Evolutionary conservation across 2,888 invertebrate species (phyloP).

Genomic region (Drosophila kokeensis): DNA sequence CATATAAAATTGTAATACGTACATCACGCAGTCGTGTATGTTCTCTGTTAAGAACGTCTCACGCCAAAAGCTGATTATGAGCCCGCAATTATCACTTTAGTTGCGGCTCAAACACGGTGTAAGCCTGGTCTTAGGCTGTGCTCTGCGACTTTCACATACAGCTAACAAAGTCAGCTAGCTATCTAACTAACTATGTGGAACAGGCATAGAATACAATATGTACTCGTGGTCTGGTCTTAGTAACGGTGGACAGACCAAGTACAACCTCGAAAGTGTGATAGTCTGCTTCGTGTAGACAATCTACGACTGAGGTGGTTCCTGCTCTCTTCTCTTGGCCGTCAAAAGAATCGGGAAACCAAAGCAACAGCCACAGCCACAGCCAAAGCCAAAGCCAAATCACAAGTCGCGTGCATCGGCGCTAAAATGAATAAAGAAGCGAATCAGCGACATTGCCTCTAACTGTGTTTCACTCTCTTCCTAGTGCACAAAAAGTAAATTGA

Average conservation of each 20-base stretch:
- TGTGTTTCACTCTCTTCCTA: slow-evolving; percentile 27
- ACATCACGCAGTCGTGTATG: slow-evolving; percentile 40
- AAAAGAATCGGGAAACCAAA: slow-evolving; percentile 24
- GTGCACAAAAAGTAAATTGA: slow-evolving; percentile 16
- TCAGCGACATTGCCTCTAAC: slow-evolving; percentile 55
- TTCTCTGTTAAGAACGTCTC: slow-evolving; percentile 44
- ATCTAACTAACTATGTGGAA: slow-evolving; percentile 35
- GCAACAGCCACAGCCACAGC: slow-evolving; percentile 5
- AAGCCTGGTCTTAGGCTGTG: slow-evolving; percentile 61
- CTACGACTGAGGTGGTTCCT: slow-evolving; percentile 29
- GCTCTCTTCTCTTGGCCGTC: slow-evolving; percentile 13
- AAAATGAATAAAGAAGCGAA: slow-evolving; percentile 63
- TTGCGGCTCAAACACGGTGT: slow-evolving; percentile 56
- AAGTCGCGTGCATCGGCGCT: slow-evolving; percentile 67
- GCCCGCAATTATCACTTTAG: slow-evolving; percentile 74
- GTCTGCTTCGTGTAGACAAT: slow-evolving; percentile 72
- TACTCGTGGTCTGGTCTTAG: slow-evolving; percentile 24
- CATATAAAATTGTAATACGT: slow-evolving; percentile 28
- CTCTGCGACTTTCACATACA: slow-evolving; percentile 49
- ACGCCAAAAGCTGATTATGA: slow-evolving; percentile 78
- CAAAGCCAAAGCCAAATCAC: slow-evolving; percentile 17
- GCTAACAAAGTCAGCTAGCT: not conserved
- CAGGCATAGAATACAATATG: slow-evolving; percentile 50
- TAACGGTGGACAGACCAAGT: slow-evolving; percentile 66
- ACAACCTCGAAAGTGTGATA: slow-evolving; percentile 64